phyloP scores from a whole-genome alignment of 2,888 invertebrate species.

The Eumerus sabulonum region DNA sequence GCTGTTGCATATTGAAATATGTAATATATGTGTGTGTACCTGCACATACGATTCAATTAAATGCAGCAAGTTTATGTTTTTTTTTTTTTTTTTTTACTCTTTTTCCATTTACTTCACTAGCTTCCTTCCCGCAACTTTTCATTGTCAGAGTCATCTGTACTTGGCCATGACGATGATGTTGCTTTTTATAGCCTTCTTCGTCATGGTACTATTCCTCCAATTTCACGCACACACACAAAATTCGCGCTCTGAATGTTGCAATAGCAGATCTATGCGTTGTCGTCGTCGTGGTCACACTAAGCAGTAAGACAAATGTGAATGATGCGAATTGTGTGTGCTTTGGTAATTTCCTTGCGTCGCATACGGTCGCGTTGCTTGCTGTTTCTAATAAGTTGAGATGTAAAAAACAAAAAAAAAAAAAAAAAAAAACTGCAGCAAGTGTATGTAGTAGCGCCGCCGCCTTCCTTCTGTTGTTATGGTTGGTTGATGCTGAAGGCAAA shows the following conservation, averaged over 20 bases:
- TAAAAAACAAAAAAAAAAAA: too few relatives aligned
- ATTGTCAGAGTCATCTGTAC: conserved; percentile 61
- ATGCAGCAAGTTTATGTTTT: too few relatives aligned
- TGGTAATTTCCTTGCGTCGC: conserved; percentile 12
- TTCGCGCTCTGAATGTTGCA: conserved; percentile 43
- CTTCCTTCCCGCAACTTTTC: conserved; percentile 7
- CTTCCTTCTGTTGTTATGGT: conserved; percentile 27
- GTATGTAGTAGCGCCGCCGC: conserved; percentile 26
- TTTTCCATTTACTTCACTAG: neutral
- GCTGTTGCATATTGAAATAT: too few relatives aligned
- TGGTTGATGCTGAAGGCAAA: conserved; percentile 22
- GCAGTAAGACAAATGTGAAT: conserved; percentile 45
- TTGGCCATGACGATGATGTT: conserved; percentile 61
- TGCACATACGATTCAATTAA: too few relatives aligned
- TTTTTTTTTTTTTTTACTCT: conserved; percentile 20
- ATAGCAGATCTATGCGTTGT: conserved; percentile 33
- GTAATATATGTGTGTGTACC: too few relatives aligned
- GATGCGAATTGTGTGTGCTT: conserved; percentile 53
- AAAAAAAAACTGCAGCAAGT: conserved; percentile 53
- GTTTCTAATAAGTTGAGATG: conserved; percentile 33
- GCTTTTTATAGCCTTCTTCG: conserved; percentile 51
- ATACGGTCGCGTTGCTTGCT: conserved; percentile 9
- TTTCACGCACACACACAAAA: conserved; percentile 40
- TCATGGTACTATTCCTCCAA: conserved; percentile 51
- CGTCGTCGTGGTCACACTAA: conserved; percentile 30